A percentile compares a stretch with the other conserved stretches of the same genome.
These are phyloP conservation scores for Phallusia fumigata DNA, from an alignment of 23 tunicate species.

Conservation along the genomic window DNA sequence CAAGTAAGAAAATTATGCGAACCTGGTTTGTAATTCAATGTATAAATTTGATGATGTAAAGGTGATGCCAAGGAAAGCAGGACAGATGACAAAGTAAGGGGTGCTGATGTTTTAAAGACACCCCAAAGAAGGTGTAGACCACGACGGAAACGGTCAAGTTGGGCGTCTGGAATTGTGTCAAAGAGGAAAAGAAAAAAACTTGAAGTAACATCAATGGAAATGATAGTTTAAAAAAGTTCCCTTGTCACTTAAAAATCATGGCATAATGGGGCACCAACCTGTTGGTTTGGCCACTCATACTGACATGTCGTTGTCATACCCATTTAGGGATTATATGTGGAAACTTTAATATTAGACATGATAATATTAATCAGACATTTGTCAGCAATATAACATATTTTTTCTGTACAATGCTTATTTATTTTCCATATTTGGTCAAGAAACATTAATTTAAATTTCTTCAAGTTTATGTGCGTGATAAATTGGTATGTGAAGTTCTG, in stretches of 20 bases:
- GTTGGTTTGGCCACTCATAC: too few species aligned
- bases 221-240: not conserved
- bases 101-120: not conserved
- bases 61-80: not conserved
- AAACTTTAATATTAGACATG: too few species aligned
- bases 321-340: too few species aligned
- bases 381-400: too few species aligned
- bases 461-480: too few species aligned
- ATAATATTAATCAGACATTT: not conserved
- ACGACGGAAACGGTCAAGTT: constrained; percentile 21
- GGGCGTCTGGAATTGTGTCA: constrained; percentile 22
- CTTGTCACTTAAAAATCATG: too few species aligned
- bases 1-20: not conserved
- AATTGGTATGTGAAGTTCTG: too few species aligned
- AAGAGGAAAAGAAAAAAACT: not conserved
- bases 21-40: not conserved
- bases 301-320: too few species aligned
- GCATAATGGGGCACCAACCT: too few species aligned
- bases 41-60: not conserved
- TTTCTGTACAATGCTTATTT: too few species aligned
- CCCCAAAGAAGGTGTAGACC: not conserved
- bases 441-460: too few species aligned
- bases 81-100: not conserved
- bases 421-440: too few species aligned
- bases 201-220: not conserved